phyloP scores from a whole-genome alignment of 2,888 invertebrate genomes.

The Tenthredo distinguenda region DNA sequence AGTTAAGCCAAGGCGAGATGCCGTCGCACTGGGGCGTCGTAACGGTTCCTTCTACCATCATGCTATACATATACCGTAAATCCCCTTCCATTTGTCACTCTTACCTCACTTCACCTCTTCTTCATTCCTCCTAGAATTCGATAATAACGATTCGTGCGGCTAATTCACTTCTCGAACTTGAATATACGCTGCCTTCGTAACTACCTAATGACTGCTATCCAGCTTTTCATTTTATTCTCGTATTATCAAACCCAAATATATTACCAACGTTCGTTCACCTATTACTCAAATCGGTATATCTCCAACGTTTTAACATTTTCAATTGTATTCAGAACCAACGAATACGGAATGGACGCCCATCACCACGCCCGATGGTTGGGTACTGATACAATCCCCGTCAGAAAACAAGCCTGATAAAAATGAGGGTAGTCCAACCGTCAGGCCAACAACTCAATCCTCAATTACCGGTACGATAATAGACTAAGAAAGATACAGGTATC shows the following conservation, averaged over 20 bases:
- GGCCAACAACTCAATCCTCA: slow-evolving; percentile 64
- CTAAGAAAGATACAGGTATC: background rate
- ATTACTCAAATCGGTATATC: background rate
- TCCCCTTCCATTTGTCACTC: slow-evolving; percentile 46
- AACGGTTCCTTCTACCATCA: slow-evolving; percentile 67
- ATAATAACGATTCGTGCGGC: slow-evolving; percentile 43
- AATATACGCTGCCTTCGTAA: background rate
- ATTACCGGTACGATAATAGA: slow-evolving; percentile 62
- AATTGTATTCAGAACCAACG: slow-evolving; percentile 75
- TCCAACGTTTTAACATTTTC: background rate
- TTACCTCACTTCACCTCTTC: slow-evolving; percentile 53
- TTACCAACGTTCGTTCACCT: background rate
- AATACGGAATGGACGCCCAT: slow-evolving; percentile 82
- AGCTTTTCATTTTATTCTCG: background rate
- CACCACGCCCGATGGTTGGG: slow-evolving; percentile 85
- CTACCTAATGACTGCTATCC: background rate
- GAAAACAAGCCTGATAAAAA: slow-evolving; percentile 50
- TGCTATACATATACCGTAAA: slow-evolving; percentile 61
- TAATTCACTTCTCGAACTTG: slow-evolving; percentile 38
- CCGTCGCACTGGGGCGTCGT: slow-evolving; percentile 62
- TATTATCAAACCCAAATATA: too few species aligned
- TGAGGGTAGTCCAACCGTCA: slow-evolving; percentile 60
- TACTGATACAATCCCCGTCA: slow-evolving; percentile 78
- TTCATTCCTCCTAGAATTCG: slow-evolving; percentile 47
- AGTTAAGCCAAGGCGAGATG: slow-evolving; percentile 60